Evolutionary conservation across 2,113 vertebrate genomes (phyloP), one percentile per base, ranked within the genome.

Genomic region (Oryzias curvinotus): DNA sequence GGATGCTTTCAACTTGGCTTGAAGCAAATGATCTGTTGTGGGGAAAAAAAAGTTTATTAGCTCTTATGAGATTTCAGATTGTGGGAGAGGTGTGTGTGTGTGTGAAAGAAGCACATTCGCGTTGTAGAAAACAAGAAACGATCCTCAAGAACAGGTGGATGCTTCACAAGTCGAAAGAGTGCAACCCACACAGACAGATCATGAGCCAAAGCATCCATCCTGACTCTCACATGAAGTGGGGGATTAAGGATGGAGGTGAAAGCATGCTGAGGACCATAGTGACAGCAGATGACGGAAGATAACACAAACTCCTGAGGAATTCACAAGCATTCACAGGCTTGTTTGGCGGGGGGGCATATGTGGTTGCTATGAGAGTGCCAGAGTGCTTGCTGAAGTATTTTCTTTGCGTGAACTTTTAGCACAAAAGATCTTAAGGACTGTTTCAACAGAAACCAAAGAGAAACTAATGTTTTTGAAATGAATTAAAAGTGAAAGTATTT

Each of bases 211-310:
- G 72, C 79, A 87, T 85, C 89, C 88, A 90, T 85, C 81, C 85
- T 83, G 82, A 77, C 86, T 90, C 82, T 90, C 80, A 85, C 87
- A 78, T 88, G 86, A 88, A 89, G 89, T 83, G 84, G 80, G 71
- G 85, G 84, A 90, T 91, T 90, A 91, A 36, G 81, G 61, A 77
- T 47, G 48, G 69, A 90, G 86, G 88, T 87, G 87, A 91, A 87
- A 84, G 82, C 80, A 68, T 64, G 71, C 73, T 86, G 80, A 87
- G 70, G 85, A 83, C 75, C 81, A 77, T 73, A 82, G 75, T 87
- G 87, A 91, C 85, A 88, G 86, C 79, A 78, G 83, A 85, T 90
- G 82, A 71, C 83, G 83, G 78, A 57, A 80, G 86, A 87, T 85
- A 78, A 75, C 42, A 8, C 67, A 81, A 85, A 83, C 82, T 80